Base-by-base conservation (phyloP, 2,797 vertebrate species). In the Gallinago stenura region DNA sequence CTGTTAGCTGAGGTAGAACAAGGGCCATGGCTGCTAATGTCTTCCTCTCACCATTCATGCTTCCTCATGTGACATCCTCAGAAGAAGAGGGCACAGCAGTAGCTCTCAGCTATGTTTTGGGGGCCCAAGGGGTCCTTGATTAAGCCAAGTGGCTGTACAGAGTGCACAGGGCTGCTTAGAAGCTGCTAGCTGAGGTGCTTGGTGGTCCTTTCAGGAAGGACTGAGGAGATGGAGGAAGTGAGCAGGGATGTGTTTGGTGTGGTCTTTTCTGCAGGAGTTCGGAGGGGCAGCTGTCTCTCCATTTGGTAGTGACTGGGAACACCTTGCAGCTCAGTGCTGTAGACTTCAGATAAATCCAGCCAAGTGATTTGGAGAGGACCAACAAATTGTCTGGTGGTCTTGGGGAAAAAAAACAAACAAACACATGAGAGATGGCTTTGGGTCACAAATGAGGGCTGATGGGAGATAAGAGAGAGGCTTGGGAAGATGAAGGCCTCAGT, bases 31-130 rank as follows among this genome's bases (percentile, higher is more conserved):
- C 20, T 54, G 15, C 25, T 65, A 15, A 25, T 18, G 10, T 6
- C 72, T 61, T 68, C 26, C n/a, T 56, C 35, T 14, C 0, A 0
- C 10, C 31, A 12, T 72, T 35, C 15, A 14, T 0, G 1, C 41
- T 28, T 53, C 15, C 22, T 71, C 7, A 10, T 28, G 33, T 15
- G 30, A 17, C 57, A 19, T 39, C 50, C 26, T 58, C 45, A 48
- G 46, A 54, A 54, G 33, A 4, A 39, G 9, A n/a, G 4, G 4
- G 20, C 35, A 39, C 17, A 20, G 46, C 26, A 46, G 26, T 22
- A 56, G 33, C 26, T 43, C 41, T 48, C 58, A 61, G 30, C 21
- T 31, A 16, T n/a, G 20, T 33, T 88, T 65, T 66, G 41, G 46
- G 57, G 45, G 18, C 61, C 28, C 25, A n/a, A 25, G 21, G 9